Base-by-base conservation (phyloP, 2,888 invertebrate species). In the Xanthia icteritia region DNA sequence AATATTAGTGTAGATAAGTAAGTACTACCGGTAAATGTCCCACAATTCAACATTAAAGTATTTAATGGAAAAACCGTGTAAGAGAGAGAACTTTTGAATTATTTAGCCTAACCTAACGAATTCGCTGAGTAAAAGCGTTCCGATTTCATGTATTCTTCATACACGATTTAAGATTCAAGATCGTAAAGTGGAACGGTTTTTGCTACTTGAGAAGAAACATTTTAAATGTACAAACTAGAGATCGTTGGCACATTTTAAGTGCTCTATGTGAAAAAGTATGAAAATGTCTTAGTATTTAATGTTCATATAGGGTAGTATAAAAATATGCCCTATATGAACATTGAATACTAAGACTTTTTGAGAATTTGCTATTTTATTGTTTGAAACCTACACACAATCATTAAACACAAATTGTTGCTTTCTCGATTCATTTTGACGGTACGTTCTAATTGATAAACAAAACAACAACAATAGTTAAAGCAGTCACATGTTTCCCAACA, bases 81-180 rank as follows among this genome's bases (percentile, higher is more conserved):
- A 67, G 20, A 67, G 60, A 42, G 48, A 61, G 36, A 54, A 66
- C 23, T 81, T 69, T 66, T 71, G 42, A 81, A 81, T 63, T 58
- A 71, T 81, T 81, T 63, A 71, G 48, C 23, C 17, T 45, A 42
- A 45, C 15, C 45, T 45, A 71, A 71, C 20, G 81, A 77, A 73
- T 81, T 69, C 60, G 15, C 54, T 65, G 68, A 65, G 77, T 73
- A 77, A 81, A 81, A 81, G 73, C 68, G 31, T 60, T 48, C 58
- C 68, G 68, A 42, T 69, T 81, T 73, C 73, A 81, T 77, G 58
- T 81, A 65, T 81, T 69, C 68, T 69, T 81, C 77, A 65, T 69
- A 77, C 48, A 48, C 72, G 77, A 81, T 81, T 73, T 81, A 69
- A 73, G 70, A 80, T 80, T 80, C 56, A 80, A 80, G 70, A 80